These are phyloP conservation scores for Malaclemys terrapin DNA, from an alignment of 2,113 vertebrate genomes.

Conservation along the genomic window DNA sequence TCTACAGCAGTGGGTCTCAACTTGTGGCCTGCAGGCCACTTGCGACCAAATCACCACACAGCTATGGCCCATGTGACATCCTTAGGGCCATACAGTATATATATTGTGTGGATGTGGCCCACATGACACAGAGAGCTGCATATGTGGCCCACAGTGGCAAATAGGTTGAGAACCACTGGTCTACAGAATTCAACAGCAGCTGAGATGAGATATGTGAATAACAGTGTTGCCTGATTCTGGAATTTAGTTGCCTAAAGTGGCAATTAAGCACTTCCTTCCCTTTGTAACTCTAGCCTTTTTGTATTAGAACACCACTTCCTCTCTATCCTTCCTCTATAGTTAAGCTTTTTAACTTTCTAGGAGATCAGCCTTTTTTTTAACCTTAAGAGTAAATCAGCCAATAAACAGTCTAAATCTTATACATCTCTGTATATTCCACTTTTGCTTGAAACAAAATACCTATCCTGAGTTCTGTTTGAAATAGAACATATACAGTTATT, in stretches of 20 bases:
- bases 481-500: conserved; percentile 23
- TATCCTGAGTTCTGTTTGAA: not conserved
- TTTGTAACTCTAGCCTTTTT: not conserved
- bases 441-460: conserved; percentile 6
- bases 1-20: no score
- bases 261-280: not conserved
- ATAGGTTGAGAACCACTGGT: not conserved
- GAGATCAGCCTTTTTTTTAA: not conserved
- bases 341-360: conserved; percentile 3
- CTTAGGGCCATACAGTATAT: no score
- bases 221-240: not conserved
- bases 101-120: no score
- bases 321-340: not conserved
- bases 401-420: not conserved
- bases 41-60: no score
- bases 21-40: no score
- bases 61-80: no score
- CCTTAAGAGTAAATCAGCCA: not conserved
- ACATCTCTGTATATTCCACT: not conserved
- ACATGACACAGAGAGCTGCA: no score
- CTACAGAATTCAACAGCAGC: not conserved
- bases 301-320: not conserved
- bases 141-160: no score
- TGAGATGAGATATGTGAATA: not conserved
- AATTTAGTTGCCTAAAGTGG: not conserved